Evolutionary conservation across 1,140 invertebrate genomes (phyloP), one percentile per base, ranked within the genome.

Genomic region (Drosophila triauraria): DNA sequence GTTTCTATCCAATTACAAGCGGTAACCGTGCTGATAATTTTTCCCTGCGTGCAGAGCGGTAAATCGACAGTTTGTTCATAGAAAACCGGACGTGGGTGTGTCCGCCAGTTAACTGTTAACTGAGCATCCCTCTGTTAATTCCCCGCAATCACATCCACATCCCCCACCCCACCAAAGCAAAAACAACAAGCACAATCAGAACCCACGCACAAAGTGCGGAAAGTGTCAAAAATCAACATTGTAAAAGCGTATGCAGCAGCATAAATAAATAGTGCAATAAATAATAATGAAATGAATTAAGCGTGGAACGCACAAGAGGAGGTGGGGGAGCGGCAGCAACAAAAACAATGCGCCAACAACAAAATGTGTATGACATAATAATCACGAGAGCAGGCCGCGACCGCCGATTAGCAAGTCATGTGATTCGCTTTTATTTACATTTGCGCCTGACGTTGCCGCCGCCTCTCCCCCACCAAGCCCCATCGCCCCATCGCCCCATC

Each of bases 351-450:
- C 48, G 32, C 32, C 83, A 83, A 83, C 84, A 88, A 87, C 84
- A 88, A 88, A 82, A 80, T 85, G 53, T 86, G 87, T 91, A 92
- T 92, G 91, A 92, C 91, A 92, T 92, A 92, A 92, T 92, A 92
- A 92, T 92, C 91, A 92, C 91, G 91, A 91, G 91, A 92, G 91
- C 82, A 88, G 83, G 69, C 85, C 79, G 69, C 87, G 78, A 86
- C 80, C 86, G 85, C 88, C 91, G 91, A 92, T 92, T 92, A 92
- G 91, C 91, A 91, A 92, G 91, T 92, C 91, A 92, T 92, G 91
- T 92, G 91, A 92, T 92, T 92, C 84, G 91, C 78, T 92, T 92
- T 92, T 91, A 92, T 92, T 92, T 92, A 92, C 91, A 92, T 85
- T 92, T 87, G 72, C 78, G 86, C 85, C 84, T 82, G 65, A 81